These are phyloP conservation scores for Notodonta ziczac DNA, from an alignment of 2,888 invertebrate species.

Conservation along the genomic window DNA sequence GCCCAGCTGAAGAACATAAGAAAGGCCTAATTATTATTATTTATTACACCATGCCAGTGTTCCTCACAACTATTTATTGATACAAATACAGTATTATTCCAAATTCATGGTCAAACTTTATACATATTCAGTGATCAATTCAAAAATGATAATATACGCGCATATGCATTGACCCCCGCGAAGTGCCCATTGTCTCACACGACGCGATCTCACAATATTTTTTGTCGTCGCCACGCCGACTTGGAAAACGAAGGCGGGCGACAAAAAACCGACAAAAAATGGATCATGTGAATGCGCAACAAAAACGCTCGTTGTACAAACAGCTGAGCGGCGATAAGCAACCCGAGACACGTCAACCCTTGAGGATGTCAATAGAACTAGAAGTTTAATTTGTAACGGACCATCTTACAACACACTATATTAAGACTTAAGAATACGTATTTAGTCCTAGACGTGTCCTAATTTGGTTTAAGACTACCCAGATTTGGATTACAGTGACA, in stretches of 20 bases:
- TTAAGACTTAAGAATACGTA: too few relatives aligned
- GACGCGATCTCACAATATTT: slow-evolving; percentile 63
- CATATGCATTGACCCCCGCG: slow-evolving; percentile 63
- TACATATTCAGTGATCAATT: slow-evolving; percentile 11
- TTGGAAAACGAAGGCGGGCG: slow-evolving; percentile 36
- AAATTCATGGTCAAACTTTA: background rate
- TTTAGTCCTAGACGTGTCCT: too few relatives aligned
- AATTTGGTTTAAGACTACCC: too few relatives aligned
- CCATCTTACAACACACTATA: too few relatives aligned
- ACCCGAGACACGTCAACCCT: slow-evolving; percentile 29
- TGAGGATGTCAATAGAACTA: slow-evolving; percentile 10
- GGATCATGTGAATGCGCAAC: slow-evolving; percentile 52
- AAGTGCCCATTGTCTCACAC: slow-evolving; percentile 61
- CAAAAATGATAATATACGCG: slow-evolving; percentile 12
- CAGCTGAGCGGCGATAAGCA: slow-evolving; percentile 70
- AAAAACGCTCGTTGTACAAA: slow-evolving; percentile 64
- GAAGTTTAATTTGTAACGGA: background rate
- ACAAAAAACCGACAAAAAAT: slow-evolving; percentile 42
- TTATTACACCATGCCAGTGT: too few relatives aligned
- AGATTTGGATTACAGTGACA: too few relatives aligned
- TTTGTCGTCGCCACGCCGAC: slow-evolving; percentile 57
- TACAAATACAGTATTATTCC: background rate
- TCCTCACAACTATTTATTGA: too few relatives aligned
- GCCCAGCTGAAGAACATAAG: too few relatives aligned
- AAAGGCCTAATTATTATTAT: too few relatives aligned